Evolutionary conservation across 2,113 vertebrate genomes (phyloP), one percentile per base, ranked within the genome.

Genomic region (Muntiacus muntjak): DNA sequence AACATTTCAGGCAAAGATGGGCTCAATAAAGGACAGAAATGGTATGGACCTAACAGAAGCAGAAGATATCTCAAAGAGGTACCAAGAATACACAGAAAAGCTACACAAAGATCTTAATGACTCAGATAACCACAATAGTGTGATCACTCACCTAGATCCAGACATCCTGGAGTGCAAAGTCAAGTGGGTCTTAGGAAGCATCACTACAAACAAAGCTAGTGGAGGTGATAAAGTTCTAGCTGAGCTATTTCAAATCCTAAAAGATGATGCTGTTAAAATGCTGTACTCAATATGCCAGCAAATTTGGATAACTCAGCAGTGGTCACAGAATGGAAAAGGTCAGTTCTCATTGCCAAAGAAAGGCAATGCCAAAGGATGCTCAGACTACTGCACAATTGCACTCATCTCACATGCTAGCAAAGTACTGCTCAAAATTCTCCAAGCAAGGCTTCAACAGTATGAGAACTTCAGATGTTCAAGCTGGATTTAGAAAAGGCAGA

Each of bases 101-200:
- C n/a, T 71, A 71, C 36, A 40, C 4, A 71, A 71, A 23, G 67
- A 36, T 71, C 21, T 71, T 71, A 40, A 40, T 10, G 21, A 71
- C n/a, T 10, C 19, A 36, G 19, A 71, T 23, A 40, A 71, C 67
- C 67, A 40, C 0, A 0, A 40, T 6, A 40, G 67, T 40, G n/a
- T 40, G 19, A 40, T 40, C 67, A 40, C 36, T 71, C 19, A 71
- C n/a, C 19, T 40, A 23, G 19, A 19, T 36, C n/a, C n/a, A 71
- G 10, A 40, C 19, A 71, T 71, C n/a, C n/a, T 40, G 67, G 67
- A 40, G 67, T 40, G 10, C 67, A 71, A 54, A 40, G 19, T 71
- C 19, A 40, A 71, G 67, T 71, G 67, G 10, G n/a, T 71, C 67
- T 71, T 71, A 71, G n/a, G 67, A 71, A 71, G n/a, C 67, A 40